These are phyloP conservation scores for Antitype chi DNA, from an alignment of 2,888 invertebrate species.

Conservation along the genomic window DNA sequence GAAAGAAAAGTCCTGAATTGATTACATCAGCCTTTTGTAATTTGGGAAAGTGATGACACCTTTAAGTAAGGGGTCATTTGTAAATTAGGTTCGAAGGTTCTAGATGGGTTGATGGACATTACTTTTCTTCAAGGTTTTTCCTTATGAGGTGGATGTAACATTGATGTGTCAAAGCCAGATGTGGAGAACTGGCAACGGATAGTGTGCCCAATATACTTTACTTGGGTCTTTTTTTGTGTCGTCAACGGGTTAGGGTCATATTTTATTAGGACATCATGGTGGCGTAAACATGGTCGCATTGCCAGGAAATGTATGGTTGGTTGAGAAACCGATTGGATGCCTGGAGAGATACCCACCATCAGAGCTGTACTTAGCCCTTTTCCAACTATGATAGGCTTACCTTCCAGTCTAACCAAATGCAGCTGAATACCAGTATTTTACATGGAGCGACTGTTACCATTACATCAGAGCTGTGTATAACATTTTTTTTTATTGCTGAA, in stretches of 20 bases:
- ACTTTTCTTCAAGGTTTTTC: constrained; percentile 37
- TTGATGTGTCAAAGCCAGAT: constrained; percentile 30
- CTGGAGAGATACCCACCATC: no score
- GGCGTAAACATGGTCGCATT: no score
- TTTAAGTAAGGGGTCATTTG: constrained; percentile 45
- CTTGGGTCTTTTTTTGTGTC: neutral
- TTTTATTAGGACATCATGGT: no score
- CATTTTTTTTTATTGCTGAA: no score
- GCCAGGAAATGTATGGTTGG: no score
- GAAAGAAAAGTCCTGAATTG: constrained; percentile 59
- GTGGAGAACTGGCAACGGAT: neutral
- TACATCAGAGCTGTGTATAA: no score
- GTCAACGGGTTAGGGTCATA: neutral
- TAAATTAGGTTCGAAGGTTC: constrained; percentile 51
- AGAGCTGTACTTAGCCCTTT: no score
- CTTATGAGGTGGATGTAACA: constrained; percentile 26
- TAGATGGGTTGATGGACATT: constrained; percentile 32
- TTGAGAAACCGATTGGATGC: no score
- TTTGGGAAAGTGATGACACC: constrained; percentile 56
- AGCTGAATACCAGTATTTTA: no score
- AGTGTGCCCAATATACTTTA: neutral
- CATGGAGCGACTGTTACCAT: no score
- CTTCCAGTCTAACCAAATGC: no score
- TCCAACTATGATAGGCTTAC: no score
- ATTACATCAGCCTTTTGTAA: constrained; percentile 56